phyloP scores from a whole-genome alignment of 2,797 vertebrate species.

The Coccyzus lansbergi region DNA sequence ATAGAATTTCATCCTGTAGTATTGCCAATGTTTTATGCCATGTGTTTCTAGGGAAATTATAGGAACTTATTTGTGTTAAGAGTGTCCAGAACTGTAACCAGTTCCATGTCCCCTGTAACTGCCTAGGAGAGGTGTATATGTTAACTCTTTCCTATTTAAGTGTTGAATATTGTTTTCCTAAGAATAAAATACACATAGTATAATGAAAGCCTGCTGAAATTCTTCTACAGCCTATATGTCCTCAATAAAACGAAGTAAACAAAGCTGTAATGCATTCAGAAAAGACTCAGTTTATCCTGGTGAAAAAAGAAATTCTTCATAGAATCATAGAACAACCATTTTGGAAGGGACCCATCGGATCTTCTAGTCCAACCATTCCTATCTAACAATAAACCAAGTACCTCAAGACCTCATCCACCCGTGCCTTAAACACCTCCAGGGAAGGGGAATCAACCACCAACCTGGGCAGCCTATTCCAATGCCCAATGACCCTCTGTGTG shows the following conservation, averaged over 20 bases:
- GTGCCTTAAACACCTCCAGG: too few species aligned
- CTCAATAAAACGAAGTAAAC: not conserved
- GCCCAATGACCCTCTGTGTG: too few species aligned
- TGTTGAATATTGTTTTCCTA: not conserved
- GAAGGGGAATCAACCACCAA: too few species aligned
- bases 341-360: too few species aligned
- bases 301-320: not conserved
- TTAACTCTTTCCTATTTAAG: not conserved
- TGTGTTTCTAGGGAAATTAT: not conserved
- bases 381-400: too few species aligned
- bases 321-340: too few species aligned
- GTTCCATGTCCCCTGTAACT: not conserved
- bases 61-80: not conserved
- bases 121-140: not conserved
- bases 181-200: not conserved
- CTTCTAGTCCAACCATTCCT: too few species aligned
- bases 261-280: not conserved
- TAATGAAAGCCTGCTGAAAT: not conserved
- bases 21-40: not conserved
- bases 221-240: not conserved
- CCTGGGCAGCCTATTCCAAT: too few species aligned
- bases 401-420: too few species aligned
- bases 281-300: not conserved
- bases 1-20: not conserved
- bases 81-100: not conserved